Evolutionary conservation across 2,113 vertebrate species (phyloP), one percentile per base, ranked within the genome.

Genomic region (Coracopsis vasa): DNA sequence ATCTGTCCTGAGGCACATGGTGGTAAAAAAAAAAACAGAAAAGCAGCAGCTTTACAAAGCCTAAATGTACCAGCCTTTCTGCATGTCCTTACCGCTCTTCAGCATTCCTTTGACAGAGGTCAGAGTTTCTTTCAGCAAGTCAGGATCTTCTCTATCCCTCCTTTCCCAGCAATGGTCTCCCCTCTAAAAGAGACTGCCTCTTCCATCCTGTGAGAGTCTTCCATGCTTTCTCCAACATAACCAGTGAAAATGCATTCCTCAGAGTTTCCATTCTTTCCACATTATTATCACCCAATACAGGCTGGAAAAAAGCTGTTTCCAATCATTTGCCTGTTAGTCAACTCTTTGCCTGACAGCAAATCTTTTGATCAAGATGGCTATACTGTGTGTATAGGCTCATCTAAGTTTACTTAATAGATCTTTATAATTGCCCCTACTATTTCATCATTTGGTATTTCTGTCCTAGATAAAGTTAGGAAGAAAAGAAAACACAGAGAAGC

Each of bases 271-370:
- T 91, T 90, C 67, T 94, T 92, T 92, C 51, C 75, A 86, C 50
- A 47, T 84, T 90, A 88, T 83, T 86, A 92, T 66, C 91, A 88
- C 71, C 45, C 86, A 96, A 73, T 58, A 28, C 54, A 83, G 72
- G 10, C 48, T 93, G 91, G 69, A 67, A 93, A 89, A 92, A 95
- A 94, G 82, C 58, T 93, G 80, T 77, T 95, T 94, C 71, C 14
- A 88, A 88, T 77, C 71, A 95, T 42, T 82, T 80, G 31, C 25
- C 50, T 78, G 27, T 89, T 87, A 89, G 65, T 67, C 61, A 74
- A 21, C 73, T 85, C 61, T 75, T 69, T 75, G 81, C 27, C 70
- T 90, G 78, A 91, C 70, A 90, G 70, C n/a, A 93, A 90, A 94
- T 83, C 75, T 71, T 90, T 92, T 94, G 82, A 92, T 95, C 64